These are phyloP conservation scores for Polydrusus pterygomalis DNA, from an alignment of 2,888 invertebrate species.

Conservation along the genomic window DNA sequence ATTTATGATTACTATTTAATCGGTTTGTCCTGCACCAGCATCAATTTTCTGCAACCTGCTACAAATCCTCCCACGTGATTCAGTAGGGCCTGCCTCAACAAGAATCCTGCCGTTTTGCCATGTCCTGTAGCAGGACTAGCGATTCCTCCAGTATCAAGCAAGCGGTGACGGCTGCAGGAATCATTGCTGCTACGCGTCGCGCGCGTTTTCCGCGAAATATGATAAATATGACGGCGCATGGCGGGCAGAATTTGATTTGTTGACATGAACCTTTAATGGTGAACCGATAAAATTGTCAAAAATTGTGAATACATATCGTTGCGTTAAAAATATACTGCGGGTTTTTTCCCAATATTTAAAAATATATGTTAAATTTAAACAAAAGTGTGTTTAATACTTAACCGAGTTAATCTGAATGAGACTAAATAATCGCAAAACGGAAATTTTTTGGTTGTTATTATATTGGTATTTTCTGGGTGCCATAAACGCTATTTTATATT, in stretches of 20 bases:
- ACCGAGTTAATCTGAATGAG: no score
- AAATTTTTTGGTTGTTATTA: no score
- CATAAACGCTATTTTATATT: no score
- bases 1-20: no score
- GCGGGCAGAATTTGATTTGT: slow-evolving; percentile 18
- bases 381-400: no score
- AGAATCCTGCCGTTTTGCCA: slow-evolving; percentile 34
- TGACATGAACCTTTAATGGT: not conserved
- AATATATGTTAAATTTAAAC: no score
- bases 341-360: no score
- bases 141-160: slow-evolving; percentile 42
- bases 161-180: slow-evolving; percentile 36
- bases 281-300: not conserved
- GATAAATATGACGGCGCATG: slow-evolving; percentile 20
- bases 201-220: slow-evolving; percentile 28
- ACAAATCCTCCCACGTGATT: slow-evolving; percentile 16
- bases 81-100: slow-evolving; percentile 31
- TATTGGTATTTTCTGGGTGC: no score
- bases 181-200: slow-evolving; percentile 22
- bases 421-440: no score
- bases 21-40: not conserved
- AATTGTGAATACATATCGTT: no score
- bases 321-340: no score
- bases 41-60: slow-evolving; percentile 8
- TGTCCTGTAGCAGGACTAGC: slow-evolving; percentile 42